phyloP scores from a whole-genome alignment of 1,140 invertebrate species.

The Lepeophtheirus salmonis region DNA sequence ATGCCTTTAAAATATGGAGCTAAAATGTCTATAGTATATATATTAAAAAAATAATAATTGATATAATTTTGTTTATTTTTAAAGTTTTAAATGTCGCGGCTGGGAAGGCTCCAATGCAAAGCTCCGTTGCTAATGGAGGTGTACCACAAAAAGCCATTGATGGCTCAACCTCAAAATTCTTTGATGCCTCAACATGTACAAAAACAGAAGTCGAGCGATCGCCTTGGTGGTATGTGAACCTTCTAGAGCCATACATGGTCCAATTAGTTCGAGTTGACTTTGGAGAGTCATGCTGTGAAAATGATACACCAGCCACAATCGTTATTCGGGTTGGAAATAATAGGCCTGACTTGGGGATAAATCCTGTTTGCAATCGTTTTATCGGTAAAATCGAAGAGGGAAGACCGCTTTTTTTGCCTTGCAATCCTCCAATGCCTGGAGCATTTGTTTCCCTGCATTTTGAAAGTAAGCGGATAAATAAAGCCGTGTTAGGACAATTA shows the following conservation, averaged over 20 bases:
- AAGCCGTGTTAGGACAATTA: too few species aligned
- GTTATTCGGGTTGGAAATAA: conserved; percentile 81
- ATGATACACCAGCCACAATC: conserved; percentile 50
- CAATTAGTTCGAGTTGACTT: conserved; percentile 78
- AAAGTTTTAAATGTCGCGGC: conserved; percentile 81
- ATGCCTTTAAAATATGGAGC: too few species aligned
- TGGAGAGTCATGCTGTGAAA: conserved; percentile 68
- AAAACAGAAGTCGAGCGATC: conserved; percentile 54
- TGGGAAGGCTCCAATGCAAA: conserved; percentile 86
- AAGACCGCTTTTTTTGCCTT: conserved; percentile 71
- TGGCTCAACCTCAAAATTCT: conserved; percentile 63
- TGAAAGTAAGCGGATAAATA: conserved; percentile 34
- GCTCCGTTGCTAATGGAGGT: conserved; percentile 57
- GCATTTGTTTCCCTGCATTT: conserved; percentile 81
- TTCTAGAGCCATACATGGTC: conserved; percentile 84
- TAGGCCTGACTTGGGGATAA: conserved; percentile 73
- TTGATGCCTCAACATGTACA: conserved; percentile 63
- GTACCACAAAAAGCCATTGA: conserved; percentile 77
- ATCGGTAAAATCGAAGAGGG: conserved; percentile 67
- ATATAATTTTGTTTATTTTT: not conserved
- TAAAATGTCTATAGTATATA: too few species aligned
- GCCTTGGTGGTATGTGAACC: conserved; percentile 90
- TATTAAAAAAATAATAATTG: not conserved
- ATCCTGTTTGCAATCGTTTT: conserved; percentile 63
- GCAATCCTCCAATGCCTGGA: conserved; percentile 82